Conservation (phyloP, 2,888 invertebrate genomes). For the Cheilosia impressa region DNA sequence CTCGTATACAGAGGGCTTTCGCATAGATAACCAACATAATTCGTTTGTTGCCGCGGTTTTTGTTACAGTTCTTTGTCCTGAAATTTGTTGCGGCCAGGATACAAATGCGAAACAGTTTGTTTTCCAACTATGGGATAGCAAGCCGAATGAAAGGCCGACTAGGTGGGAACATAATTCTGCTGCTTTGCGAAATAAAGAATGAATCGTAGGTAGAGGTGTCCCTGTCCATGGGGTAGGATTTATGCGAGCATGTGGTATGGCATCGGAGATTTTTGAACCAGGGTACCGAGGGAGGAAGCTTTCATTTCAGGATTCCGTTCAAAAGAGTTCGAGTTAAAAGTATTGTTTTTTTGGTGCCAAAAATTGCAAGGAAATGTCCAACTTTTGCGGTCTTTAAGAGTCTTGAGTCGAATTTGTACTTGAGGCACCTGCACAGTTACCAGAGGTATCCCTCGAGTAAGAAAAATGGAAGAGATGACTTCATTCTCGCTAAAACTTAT, state of each 20-base stretch:
- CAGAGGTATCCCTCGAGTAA: no score
- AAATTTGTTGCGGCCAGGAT: slow-evolving; percentile 14
- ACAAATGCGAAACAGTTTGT: slow-evolving; percentile 58
- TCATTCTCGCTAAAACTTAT: no score
- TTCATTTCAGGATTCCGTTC: no score
- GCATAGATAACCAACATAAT: slow-evolving; percentile 56
- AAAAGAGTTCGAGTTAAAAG: no score
- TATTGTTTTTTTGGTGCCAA: no score
- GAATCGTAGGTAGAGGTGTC: neutral
- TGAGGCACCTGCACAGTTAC: no score
- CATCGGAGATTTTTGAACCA: neutral
- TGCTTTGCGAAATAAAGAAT: slow-evolving; percentile 5
- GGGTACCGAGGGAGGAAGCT: no score
- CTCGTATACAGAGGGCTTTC: slow-evolving; percentile 15
- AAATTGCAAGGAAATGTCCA: no score
- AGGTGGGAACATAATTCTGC: slow-evolving; percentile 51
- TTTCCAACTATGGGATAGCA: slow-evolving; percentile 33
- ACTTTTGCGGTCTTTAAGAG: no score
- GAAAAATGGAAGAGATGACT: no score
- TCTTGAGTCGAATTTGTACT: no score
- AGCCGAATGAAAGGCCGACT: slow-evolving; percentile 38
- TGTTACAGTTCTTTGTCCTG: slow-evolving; percentile 55
- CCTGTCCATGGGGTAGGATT: neutral
- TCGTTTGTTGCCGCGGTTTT: slow-evolving; percentile 51
- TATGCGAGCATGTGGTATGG: slow-evolving; percentile 5